These are phyloP conservation scores for Zeugodacus cucurbitae DNA, from an alignment of 1,140 invertebrate species.

Conservation along the genomic window DNA sequence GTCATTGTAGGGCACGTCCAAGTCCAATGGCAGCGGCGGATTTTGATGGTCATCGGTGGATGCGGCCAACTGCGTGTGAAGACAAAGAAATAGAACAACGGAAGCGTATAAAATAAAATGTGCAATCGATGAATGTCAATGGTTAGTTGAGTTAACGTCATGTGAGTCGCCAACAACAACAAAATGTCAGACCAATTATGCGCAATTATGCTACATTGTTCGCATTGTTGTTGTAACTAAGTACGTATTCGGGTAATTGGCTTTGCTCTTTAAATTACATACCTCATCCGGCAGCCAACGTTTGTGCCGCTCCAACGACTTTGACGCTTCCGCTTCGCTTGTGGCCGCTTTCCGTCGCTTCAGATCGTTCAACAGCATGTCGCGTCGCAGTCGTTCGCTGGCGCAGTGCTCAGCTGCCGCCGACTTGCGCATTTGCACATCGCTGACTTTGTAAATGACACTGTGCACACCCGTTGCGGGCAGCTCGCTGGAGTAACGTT, in stretches of 20 bases:
- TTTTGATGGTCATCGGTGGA: constrained; percentile 64
- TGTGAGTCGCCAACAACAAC: background rate
- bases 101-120: constrained; percentile 30
- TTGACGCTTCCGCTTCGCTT: background rate
- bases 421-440: constrained; percentile 73
- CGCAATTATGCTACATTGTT: background rate
- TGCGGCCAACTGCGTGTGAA: constrained; percentile 39
- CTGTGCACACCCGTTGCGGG: constrained; percentile 74
- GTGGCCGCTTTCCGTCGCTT: constrained; percentile 33
- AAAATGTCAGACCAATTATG: background rate
- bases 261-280: constrained; percentile 36
- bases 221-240: background rate
- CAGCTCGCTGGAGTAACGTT: constrained; percentile 75
- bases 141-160: background rate
- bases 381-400: constrained; percentile 56
- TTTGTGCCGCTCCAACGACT: constrained; percentile 52
- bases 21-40: constrained; percentile 71
- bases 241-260: background rate
- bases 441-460: constrained; percentile 84
- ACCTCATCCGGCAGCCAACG: constrained; percentile 68
- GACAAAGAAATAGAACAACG: constrained; percentile 45
- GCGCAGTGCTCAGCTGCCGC: constrained; percentile 58
- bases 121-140: constrained; percentile 29
- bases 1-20: constrained; percentile 73
- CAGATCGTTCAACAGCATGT: constrained; percentile 42